phyloP scores from a whole-genome alignment of 35 echinoderm and acorn worm genomes.

The Amphiura filiformis region DNA sequence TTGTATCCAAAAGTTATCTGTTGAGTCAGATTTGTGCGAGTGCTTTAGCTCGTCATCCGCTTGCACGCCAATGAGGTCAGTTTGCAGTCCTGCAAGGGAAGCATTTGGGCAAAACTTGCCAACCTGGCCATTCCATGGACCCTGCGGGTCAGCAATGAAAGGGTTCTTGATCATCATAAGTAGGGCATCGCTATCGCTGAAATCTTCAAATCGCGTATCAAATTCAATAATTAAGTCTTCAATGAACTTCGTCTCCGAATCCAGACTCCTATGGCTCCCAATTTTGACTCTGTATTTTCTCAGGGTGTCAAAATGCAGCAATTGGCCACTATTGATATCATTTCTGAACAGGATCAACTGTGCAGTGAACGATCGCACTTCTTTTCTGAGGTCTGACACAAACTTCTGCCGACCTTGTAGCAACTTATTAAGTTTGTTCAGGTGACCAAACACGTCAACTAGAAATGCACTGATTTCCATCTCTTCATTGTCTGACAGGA shows the following conservation, averaged over 20 bases:
- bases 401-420: conserved; percentile 39
- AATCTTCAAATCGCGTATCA: conserved; percentile 28
- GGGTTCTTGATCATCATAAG: conserved; percentile 38
- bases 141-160: conserved; percentile 22
- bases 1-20: neutral
- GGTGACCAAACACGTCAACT: conserved; percentile 25
- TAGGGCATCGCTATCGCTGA: conserved; percentile 31
- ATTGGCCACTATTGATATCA: neutral
- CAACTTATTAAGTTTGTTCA: conserved; percentile 30
- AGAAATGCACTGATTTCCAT: neutral
- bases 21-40: neutral
- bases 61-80: conserved; percentile 39
- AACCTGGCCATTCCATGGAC: conserved; percentile 34
- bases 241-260: neutral
- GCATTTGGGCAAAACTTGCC: conserved; percentile 24
- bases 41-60: neutral
- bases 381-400: conserved; percentile 42
- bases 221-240: conserved; percentile 32
- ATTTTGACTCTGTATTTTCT: neutral
- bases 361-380: conserved; percentile 9
- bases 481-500: neutral
- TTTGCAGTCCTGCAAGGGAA: conserved; percentile 31
- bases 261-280: neutral
- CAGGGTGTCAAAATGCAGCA: neutral
- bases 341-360: conserved; percentile 18